Conservation (phyloP, 2,888 invertebrate species). For the Ditula angustiorana region DNA sequence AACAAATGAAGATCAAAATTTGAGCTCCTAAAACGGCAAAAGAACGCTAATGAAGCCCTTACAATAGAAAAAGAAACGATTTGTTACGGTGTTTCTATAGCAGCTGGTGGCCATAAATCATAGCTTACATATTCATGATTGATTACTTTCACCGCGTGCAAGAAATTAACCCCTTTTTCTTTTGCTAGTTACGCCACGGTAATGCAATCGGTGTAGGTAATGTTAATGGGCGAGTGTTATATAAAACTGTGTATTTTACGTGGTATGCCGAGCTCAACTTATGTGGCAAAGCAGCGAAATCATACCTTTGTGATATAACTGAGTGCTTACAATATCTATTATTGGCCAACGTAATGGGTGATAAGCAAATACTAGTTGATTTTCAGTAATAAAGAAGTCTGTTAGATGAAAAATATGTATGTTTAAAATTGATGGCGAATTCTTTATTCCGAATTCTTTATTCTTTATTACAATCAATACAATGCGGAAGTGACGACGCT, state of each 20-base stretch:
- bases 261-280: not conserved
- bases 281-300: not conserved
- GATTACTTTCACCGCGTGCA: slow-evolving; percentile 61
- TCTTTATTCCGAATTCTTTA: too few species aligned
- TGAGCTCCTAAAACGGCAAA: not conserved
- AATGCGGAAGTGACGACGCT: too few species aligned
- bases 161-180: slow-evolving; percentile 63
- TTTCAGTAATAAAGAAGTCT: too few species aligned
- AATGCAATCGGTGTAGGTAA: slow-evolving; percentile 35
- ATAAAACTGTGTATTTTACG: not conserved
- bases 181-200: slow-evolving; percentile 46
- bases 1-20: slow-evolving; percentile 8
- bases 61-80: slow-evolving; percentile 59
- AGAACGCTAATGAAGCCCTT: slow-evolving; percentile 32
- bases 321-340: too few species aligned
- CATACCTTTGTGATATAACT: too few species aligned
- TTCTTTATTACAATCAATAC: too few species aligned
- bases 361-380: too few species aligned
- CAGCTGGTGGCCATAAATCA: slow-evolving; percentile 73
- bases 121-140: slow-evolving; percentile 70
- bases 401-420: too few species aligned
- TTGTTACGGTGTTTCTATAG: slow-evolving; percentile 62
- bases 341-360: too few species aligned
- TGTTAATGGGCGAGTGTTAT: slow-evolving; percentile 5
- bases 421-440: too few species aligned